Evolutionary conservation across 2,888 invertebrate species (phyloP).

Genomic region (Nephrotoma flavescens): DNA sequence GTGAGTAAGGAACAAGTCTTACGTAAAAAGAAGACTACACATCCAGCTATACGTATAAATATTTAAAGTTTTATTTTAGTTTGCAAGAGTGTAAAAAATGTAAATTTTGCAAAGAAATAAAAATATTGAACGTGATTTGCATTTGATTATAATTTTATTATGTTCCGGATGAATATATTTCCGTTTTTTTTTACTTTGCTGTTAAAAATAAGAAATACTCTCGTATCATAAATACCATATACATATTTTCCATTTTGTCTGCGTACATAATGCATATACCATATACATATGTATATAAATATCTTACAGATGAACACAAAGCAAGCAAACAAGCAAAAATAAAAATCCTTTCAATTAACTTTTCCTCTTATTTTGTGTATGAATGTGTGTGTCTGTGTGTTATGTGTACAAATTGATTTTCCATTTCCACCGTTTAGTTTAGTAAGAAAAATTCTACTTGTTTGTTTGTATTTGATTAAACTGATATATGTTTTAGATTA

Average conservation of each 20-base stretch:
- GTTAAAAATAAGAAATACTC: not conserved
- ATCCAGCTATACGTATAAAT: not conserved
- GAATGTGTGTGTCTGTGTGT: not conserved
- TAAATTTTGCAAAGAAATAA: not conserved
- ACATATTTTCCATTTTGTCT: not conserved
- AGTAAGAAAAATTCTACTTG: not conserved
- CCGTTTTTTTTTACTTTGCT: not conserved
- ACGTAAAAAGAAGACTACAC: not conserved
- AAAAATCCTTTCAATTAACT: not conserved
- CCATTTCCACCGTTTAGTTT: not conserved
- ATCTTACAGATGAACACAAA: not conserved
- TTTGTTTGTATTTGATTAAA: not conserved
- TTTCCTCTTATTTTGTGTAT: not conserved
- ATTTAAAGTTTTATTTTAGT: not conserved
- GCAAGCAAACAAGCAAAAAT: not conserved
- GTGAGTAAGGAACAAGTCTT: not conserved
- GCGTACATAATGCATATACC: not conserved
- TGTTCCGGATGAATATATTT: not conserved
- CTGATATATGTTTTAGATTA: not conserved
- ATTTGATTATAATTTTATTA: not conserved
- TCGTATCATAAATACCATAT: not conserved
- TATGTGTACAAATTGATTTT: not conserved
- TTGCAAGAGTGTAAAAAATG: not conserved
- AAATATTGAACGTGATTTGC: not conserved
- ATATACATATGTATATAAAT: not conserved